Base-by-base conservation (phyloP, 2,113 vertebrate species). In the Accipiter cooperii region DNA sequence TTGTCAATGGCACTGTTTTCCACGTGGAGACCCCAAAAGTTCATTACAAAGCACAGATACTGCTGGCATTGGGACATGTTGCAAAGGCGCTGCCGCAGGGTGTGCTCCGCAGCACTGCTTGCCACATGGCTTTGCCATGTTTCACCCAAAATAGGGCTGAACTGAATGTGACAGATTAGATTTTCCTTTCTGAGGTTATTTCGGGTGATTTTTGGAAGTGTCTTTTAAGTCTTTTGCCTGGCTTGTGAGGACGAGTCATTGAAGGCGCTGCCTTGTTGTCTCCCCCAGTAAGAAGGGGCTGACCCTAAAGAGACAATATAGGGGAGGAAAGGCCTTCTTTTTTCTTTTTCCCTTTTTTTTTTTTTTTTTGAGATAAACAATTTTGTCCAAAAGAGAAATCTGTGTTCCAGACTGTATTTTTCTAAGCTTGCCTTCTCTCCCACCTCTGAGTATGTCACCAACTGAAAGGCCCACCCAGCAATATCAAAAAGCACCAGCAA, bases 41-140 rank as follows among this genome's bases (percentile, higher is more conserved):
- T 90, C 17, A 10, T 71, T 54, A 34, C 33, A 66, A 71, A 84
- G 4, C 11, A 13, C n/a, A 40, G 40, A 15, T n/a, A n/a, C 11
- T 81, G 52, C 29, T 52, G 84, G 33, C 2, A 0, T 16, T 1
- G 1, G 44, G 33, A 69, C 31, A 18, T 2, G 0, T 68, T 51
- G 34, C 19, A 47, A 60, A 89, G 44, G 44, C 3, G 2, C 13
- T 57, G 52, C 40, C 31, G 9, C 0, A 2, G 54, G 11, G 6
- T 36, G 22, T 9, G 17, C 13, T 58, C 19, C 4, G 4, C 34
- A 9, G 40, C 5, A 10, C 28, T 2, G 1, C 44, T 33, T 65
- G 38, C 38, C 40, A 3, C 0, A 1, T 54, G 40, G 14, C 31
- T 93, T 80, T 69, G 44, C 24, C 26, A 2, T 3, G 1, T 78